Evolutionary conservation across 2,113 vertebrate species (phyloP), one percentile per base, ranked within the genome.

Genomic region (Diglossa brunneiventris): DNA sequence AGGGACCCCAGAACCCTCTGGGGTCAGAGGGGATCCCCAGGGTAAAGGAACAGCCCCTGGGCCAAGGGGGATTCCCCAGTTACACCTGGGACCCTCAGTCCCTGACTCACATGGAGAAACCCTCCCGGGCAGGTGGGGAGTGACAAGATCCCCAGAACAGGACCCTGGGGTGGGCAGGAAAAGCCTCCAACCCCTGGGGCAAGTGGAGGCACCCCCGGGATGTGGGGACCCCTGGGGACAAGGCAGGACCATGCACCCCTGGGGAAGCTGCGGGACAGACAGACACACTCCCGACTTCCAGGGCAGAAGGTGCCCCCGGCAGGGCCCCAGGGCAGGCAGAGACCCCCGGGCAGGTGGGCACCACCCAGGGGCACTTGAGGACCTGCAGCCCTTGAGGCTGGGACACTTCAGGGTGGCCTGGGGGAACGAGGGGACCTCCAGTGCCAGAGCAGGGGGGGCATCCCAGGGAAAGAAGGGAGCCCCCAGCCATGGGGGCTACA

Each of bases 31-130:
- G 41, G 6, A 49, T 10, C 31, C 63, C 9, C 23, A 70, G 35
- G 3, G 20, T 10, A 39, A 42, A 50, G 27, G 23, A 75, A 49
- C 35, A 42, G 30, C 23, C 52, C 28, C 15, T n/a, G 35, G 42
- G 52, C 35, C 31, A 42, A 35, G 8, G 21, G 17, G 14, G 24
- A 30, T 4, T 42, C 52, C 13, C 5, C 70, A 31, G 42, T 2
- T 5, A 58, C 35, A 31, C 16, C 1, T 16, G 47, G 39, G n/a
- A 53, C 21, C 49, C 30, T 35, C 46, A 61, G 10, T 31, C 31
- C 20, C 31, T 52, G 31, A 12, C 0, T 0, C 52, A 67, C 31
- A 59, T 7, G 9, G 73, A 52, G 46, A 46, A 8, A 52, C 6
- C 9, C 21, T 22, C 26, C 27, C 0, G 1, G 12, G 37, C 22